Percentiles rank a stretch among this genome's conserved stretches.
Evolutionary conservation across 2,797 vertebrate species (phyloP).

Genomic region (Coranthus polyacanthus): DNA sequence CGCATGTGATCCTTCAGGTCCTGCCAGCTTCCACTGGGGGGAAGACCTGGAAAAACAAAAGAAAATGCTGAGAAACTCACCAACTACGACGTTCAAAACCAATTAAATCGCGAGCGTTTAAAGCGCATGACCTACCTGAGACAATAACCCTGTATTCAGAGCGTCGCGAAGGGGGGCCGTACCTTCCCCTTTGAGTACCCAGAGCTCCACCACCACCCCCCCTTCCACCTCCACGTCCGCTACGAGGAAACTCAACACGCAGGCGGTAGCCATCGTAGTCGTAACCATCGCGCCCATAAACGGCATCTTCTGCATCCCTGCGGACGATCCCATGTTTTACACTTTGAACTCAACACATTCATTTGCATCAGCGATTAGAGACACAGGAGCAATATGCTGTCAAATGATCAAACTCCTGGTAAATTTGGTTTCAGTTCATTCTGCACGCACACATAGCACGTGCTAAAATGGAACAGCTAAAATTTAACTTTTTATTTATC

Average conservation of each 20-base stretch:
- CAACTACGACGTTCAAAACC: neutral
- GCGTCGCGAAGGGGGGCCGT: conserved; percentile 94
- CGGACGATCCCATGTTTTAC: no score
- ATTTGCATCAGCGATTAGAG: no score
- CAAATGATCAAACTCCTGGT: no score
- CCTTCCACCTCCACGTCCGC: conserved; percentile 80
- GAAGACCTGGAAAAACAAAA: conserved; percentile 87
- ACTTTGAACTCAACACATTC: no score
- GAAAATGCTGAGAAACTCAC: neutral
- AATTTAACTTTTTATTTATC: no score
- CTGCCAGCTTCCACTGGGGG: conserved; percentile 98
- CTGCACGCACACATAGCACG: no score
- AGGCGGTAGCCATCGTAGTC: conserved; percentile 98
- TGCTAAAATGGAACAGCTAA: no score
- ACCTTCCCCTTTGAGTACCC: conserved; percentile 91
- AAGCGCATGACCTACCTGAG: conserved; percentile 87
- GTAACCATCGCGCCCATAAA: conserved; percentile 96
- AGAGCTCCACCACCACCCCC: conserved; percentile 74
- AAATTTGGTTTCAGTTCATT: no score
- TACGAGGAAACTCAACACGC: conserved; percentile 96
- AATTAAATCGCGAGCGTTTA: neutral
- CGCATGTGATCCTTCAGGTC: conserved; percentile 99
- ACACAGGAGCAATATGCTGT: no score
- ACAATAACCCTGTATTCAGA: conserved; percentile 98
- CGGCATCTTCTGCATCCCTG: conserved; percentile 97